These are phyloP conservation scores for Beaufortia kweichowensis DNA, from an alignment of 2,113 vertebrate species.

Conservation along the genomic window DNA sequence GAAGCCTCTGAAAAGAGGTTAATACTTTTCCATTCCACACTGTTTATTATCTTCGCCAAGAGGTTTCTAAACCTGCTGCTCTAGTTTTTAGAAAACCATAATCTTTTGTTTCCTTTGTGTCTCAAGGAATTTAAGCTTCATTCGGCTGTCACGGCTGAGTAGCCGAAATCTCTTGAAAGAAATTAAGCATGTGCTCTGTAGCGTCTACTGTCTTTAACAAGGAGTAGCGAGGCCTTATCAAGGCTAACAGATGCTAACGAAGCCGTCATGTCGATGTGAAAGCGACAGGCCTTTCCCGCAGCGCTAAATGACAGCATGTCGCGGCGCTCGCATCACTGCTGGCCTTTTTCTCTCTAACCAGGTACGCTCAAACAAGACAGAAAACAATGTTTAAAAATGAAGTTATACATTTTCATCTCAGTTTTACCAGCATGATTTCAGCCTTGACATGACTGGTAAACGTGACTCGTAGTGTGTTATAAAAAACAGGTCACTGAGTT, in stretches of 20 bases:
- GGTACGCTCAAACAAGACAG: conserved; percentile 31
- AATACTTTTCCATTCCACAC: not conserved
- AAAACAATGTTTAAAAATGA: conserved; percentile 2
- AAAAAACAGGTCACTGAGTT: too few species aligned
- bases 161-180: not conserved
- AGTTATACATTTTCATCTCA: not conserved
- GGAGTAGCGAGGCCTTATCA: conserved; percentile 24
- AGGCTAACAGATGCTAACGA: conserved; percentile 30
- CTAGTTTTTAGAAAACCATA: not conserved
- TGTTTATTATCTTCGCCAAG: not conserved
- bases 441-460: not conserved
- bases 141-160: not conserved
- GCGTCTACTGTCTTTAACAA: conserved; percentile 20
- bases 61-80: not conserved
- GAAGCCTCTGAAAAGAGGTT: not conserved
- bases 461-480: not conserved
- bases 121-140: not conserved
- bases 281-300: conserved; percentile 31
- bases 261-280: conserved; percentile 42
- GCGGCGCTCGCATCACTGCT: conserved; percentile 9
- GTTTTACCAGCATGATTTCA: not conserved
- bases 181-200: conserved; percentile 8
- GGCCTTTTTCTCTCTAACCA: conserved; percentile 32
- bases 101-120: not conserved
- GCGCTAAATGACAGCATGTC: conserved; percentile 35